Evolutionary conservation across 2,113 vertebrate genomes (phyloP).

Genomic region (Rattus norvegicus): DNA sequence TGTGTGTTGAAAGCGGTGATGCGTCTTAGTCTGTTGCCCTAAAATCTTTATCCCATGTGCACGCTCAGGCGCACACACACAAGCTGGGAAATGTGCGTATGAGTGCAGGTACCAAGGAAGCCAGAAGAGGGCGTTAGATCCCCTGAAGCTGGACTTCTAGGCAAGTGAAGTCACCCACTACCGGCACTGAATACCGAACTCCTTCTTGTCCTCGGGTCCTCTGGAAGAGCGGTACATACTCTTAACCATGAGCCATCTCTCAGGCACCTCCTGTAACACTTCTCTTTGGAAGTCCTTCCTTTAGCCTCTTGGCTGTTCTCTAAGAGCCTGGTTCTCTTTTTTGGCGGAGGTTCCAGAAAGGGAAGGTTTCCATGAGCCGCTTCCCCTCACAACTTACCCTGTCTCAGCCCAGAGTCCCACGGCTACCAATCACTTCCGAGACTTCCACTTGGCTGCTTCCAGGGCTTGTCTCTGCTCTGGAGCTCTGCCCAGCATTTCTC

Average conservation of each 20-base stretch:
- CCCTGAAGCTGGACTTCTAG: background rate
- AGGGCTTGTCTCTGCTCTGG: rapidly evolving
- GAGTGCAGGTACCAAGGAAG: background rate
- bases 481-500: background rate
- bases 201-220: background rate
- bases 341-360: background rate
- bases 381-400: rapidly evolving
- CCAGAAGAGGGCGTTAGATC: background rate
- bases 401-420: background rate
- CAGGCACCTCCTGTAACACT: background rate
- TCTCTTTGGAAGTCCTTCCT: background rate
- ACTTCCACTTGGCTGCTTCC: background rate
- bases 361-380: rapidly evolving
- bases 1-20: background rate
- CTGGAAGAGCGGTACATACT: background rate
- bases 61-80: background rate
- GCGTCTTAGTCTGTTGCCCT: background rate
- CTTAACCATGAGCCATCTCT: background rate
- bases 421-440: background rate
- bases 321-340: background rate
- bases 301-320: background rate
- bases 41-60: background rate
- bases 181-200: background rate
- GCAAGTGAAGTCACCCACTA: background rate
- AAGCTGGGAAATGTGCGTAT: background rate